Conservation (phyloP, 2,113 vertebrate genomes). For the Microcebus tavaratra region DNA sequence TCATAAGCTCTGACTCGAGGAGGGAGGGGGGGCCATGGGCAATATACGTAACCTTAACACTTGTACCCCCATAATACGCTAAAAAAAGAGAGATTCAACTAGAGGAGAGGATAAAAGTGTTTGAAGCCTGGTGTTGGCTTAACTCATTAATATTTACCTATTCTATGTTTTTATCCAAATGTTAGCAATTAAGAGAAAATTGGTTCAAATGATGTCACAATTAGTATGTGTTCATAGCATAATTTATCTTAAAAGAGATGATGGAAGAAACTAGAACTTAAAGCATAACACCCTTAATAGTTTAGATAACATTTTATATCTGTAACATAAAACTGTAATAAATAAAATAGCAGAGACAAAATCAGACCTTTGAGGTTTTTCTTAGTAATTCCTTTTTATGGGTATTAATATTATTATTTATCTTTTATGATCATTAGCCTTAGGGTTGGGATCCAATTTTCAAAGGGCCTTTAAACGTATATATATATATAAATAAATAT, state of each 20-base stretch:
- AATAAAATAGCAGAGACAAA: neutral
- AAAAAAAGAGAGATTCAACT: neutral
- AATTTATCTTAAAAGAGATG: neutral
- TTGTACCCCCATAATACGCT: too few species aligned
- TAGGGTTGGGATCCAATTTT: neutral
- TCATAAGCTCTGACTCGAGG: neutral
- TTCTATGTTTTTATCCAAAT: neutral
- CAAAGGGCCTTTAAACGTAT: neutral
- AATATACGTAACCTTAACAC: too few species aligned
- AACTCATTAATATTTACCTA: neutral
- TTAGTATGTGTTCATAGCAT: neutral
- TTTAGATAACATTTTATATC: neutral
- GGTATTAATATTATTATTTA: neutral
- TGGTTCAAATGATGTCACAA: constrained; percentile 4
- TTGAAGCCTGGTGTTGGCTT: neutral
- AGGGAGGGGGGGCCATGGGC: too few species aligned
- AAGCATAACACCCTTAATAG: neutral
- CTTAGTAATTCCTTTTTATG: neutral
- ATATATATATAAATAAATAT: neutral
- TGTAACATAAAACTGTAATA: neutral
- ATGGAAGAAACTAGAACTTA: neutral
- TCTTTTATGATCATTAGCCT: neutral
- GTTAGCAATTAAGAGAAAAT: neutral
- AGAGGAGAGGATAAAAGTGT: neutral
- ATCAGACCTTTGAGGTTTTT: neutral